Evolutionary conservation across 2,888 invertebrate genomes (phyloP).

Genomic region (Cosmia pyralina): DNA sequence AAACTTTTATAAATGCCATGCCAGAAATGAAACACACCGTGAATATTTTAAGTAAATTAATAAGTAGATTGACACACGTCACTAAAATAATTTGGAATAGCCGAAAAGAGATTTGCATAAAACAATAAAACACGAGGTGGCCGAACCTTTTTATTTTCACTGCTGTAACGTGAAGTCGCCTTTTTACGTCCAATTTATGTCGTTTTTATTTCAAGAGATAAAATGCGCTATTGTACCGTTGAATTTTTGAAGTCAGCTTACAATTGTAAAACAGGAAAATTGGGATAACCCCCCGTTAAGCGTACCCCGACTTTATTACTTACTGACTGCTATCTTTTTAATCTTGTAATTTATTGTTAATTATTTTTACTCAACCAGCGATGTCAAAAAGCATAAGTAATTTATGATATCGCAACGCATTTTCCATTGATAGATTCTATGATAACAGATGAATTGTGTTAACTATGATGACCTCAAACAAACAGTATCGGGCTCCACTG

Average conservation of each 20-base stretch:
- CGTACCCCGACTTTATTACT: constrained; percentile 29
- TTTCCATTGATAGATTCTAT: neutral
- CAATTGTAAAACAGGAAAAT: too few species aligned
- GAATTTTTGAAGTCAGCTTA: constrained; percentile 37
- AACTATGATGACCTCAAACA: neutral
- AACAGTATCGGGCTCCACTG: too few species aligned
- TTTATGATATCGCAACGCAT: neutral
- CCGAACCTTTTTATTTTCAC: constrained; percentile 42
- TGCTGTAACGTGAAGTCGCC: constrained; percentile 40
- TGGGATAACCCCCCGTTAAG: too few species aligned
- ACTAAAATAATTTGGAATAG: constrained; percentile 31
- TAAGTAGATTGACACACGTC: constrained; percentile 9
- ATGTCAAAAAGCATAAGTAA: neutral
- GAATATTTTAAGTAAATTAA: neutral
- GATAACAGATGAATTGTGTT: neutral
- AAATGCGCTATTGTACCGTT: constrained; percentile 45
- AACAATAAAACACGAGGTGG: constrained; percentile 48
- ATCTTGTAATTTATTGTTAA: constrained; percentile 21
- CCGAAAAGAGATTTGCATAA: constrained; percentile 51
- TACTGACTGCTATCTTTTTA: constrained; percentile 4
- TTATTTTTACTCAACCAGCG: neutral
- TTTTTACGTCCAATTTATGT: constrained; percentile 57
- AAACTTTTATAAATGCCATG: neutral
- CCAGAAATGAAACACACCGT: neutral
- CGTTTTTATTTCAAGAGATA: constrained; percentile 51